Evolutionary conservation across 2,113 vertebrate species (phyloP).

Genomic region (Argyrosomus japonicus): DNA sequence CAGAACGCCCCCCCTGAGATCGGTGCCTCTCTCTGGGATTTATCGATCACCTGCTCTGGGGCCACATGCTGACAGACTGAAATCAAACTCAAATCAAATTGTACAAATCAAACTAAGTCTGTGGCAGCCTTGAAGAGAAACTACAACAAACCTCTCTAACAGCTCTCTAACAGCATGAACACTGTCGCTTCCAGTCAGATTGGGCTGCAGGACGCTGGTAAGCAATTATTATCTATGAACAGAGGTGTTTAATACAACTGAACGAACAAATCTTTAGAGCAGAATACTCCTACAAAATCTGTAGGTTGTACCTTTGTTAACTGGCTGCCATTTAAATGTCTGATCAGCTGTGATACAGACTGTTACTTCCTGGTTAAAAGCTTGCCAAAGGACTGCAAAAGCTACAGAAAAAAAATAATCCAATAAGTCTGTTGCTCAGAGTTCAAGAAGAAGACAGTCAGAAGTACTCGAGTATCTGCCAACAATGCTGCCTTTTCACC

Average conservation of each 20-base stretch:
- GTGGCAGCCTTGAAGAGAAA: background rate
- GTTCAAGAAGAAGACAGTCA: too few relatives aligned
- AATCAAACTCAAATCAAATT: conserved; percentile 18
- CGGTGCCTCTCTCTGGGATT: conserved; percentile 17
- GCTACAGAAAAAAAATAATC: too few relatives aligned
- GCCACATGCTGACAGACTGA: conserved; percentile 31
- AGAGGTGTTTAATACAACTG: background rate
- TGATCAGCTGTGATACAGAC: background rate
- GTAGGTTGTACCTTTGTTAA: too few relatives aligned
- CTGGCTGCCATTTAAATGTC: background rate
- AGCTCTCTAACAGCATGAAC: background rate
- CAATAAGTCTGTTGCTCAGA: too few relatives aligned
- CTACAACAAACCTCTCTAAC: background rate
- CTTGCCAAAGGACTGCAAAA: too few relatives aligned
- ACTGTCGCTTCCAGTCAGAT: background rate
- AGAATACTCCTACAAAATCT: background rate
- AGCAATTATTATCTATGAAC: background rate
- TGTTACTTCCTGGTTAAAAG: background rate
- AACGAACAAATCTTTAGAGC: too few relatives aligned
- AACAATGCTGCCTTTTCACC: too few relatives aligned
- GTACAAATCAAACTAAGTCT: conserved; percentile 19
- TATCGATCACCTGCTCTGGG: conserved; percentile 42
- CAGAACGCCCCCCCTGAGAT: conserved; percentile 18
- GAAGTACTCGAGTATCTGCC: too few relatives aligned
- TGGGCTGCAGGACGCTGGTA: background rate